phyloP scores from a whole-genome alignment of 2,888 invertebrate genomes.

The Ormyrus rosae region DNA sequence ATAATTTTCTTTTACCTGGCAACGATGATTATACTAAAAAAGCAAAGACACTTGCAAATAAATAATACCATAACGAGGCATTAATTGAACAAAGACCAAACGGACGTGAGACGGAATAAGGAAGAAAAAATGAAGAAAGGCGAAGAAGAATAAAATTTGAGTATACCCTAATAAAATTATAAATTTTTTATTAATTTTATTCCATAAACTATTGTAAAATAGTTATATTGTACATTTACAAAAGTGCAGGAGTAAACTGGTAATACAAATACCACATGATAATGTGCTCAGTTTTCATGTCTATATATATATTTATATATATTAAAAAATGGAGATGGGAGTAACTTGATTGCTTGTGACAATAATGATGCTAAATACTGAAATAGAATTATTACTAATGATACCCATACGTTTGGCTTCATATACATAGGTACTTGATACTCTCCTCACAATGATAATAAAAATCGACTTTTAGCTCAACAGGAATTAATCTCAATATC shows the following conservation, averaged over 20 bases:
- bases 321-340: slow-evolving; percentile 36
- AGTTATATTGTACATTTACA: slow-evolving; percentile 67
- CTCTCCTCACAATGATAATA: neutral
- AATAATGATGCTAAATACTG: slow-evolving; percentile 39
- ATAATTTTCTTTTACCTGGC: too few species aligned
- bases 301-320: neutral
- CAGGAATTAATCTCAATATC: too few species aligned
- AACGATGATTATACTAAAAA: too few species aligned
- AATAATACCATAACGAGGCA: too few species aligned
- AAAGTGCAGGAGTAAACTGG: slow-evolving; percentile 60
- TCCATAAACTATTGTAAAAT: slow-evolving; percentile 71
- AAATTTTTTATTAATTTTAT: slow-evolving; percentile 59
- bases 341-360: slow-evolving; percentile 5
- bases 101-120: too few species aligned
- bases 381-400: slow-evolving; percentile 34
- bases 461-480: too few species aligned
- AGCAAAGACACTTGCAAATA: too few species aligned
- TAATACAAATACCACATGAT: slow-evolving; percentile 38
- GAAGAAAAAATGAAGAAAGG: too few species aligned
- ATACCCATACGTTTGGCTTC: slow-evolving; percentile 28
- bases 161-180: slow-evolving; percentile 30
- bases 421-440: slow-evolving; percentile 29
- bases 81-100: too few species aligned
- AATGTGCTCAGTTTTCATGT: neutral
- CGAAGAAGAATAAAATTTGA: too few species aligned